These are phyloP conservation scores for Zaprionus nigranus DNA, from an alignment of 1,140 invertebrate species.

Conservation along the genomic window DNA sequence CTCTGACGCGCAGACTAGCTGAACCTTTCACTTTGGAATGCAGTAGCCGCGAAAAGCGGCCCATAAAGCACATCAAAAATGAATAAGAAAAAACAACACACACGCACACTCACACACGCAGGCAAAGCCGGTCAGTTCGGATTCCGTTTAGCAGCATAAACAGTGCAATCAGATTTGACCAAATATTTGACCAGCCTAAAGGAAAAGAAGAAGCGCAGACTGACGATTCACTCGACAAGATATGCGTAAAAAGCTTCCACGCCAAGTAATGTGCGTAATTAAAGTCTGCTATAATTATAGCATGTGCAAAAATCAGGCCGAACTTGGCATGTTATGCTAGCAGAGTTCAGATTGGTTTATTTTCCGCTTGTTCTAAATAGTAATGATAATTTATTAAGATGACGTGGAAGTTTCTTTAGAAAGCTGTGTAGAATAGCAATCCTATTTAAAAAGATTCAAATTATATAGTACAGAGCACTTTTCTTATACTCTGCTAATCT, in stretches of 20 bases:
- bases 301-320: background rate
- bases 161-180: slow-evolving; percentile 43
- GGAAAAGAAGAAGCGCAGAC: background rate
- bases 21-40: slow-evolving; percentile 77
- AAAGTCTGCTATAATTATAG: slow-evolving; percentile 6
- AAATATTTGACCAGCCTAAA: slow-evolving; percentile 33
- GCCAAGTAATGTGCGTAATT: background rate
- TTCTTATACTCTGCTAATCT: no score
- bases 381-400: background rate
- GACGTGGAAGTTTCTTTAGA: background rate
- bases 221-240: slow-evolving; percentile 10
- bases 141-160: slow-evolving; percentile 47
- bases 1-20: slow-evolving; percentile 26
- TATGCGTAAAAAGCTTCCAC: background rate
- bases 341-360: background rate
- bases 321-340: background rate
- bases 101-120: background rate
- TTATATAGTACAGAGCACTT: no score
- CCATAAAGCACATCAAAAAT: slow-evolving; percentile 56
- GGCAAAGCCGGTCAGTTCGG: slow-evolving; percentile 37
- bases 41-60: slow-evolving; percentile 63
- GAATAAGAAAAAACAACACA: slow-evolving; percentile 9
- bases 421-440: no score
- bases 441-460: no score
- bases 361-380: background rate